Evolutionary conservation across 2,888 invertebrate genomes (phyloP).

Genomic region (Disparrhopalites patrizii): DNA sequence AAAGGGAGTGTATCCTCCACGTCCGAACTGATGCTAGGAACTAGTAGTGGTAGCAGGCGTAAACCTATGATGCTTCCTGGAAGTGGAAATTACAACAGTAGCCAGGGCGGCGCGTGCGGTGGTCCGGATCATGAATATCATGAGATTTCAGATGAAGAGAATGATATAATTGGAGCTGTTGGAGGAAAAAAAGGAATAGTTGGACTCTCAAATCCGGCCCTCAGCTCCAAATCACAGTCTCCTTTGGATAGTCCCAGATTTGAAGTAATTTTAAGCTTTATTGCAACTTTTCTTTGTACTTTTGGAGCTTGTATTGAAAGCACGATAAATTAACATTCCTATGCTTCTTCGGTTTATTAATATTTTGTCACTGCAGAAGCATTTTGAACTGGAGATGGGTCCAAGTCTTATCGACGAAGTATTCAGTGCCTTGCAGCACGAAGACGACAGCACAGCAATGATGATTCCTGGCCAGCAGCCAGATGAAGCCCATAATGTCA

Average conservation of each 20-base stretch:
- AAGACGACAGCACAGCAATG: slow-evolving; percentile 38
- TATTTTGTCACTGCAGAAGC: slow-evolving; percentile 48
- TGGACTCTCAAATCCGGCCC: slow-evolving; percentile 46
- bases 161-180: slow-evolving; percentile 48
- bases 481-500: slow-evolving; percentile 62
- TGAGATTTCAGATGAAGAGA: slow-evolving; percentile 76
- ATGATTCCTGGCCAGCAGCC: no score
- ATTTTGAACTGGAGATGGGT: slow-evolving; percentile 67
- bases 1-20: slow-evolving; percentile 2
- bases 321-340: no score
- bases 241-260: slow-evolving; percentile 54
- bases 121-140: slow-evolving; percentile 73
- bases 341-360: slow-evolving; percentile 14
- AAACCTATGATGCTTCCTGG: slow-evolving; percentile 23
- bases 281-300: background rate
- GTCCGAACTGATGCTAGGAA: slow-evolving; percentile 12
- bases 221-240: slow-evolving; percentile 48
- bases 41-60: no score
- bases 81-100: slow-evolving; percentile 16
- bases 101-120: no score
- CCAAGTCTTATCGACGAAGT: slow-evolving; percentile 87
- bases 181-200: slow-evolving; percentile 29
- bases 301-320: background rate
- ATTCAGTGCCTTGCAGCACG: slow-evolving; percentile 60
- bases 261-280: slow-evolving; percentile 50